Base-by-base conservation (phyloP, 2,113 vertebrate genomes). In the Mandrillus leucophaeus region DNA sequence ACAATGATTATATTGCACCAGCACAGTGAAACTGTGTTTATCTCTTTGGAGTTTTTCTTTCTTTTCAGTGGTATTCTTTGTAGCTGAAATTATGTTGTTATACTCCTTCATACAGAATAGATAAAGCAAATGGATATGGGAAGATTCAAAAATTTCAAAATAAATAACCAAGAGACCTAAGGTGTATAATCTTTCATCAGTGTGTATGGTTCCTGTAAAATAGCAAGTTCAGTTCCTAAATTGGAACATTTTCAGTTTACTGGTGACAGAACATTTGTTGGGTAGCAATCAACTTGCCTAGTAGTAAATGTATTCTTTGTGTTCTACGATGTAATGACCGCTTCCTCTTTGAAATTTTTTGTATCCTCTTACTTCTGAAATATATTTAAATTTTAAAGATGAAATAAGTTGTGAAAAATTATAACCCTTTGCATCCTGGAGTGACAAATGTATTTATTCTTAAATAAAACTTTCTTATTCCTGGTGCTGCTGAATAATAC, bases 381-480 rank as follows among this genome's bases (percentile, higher is more conserved):
- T 18, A 88, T 35, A 86, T 87, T 85, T 82, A 55, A 73, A 86
- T 45, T 52, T 93, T 79, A 16, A 22, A 97, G 11, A 32, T 75
- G 11, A 91, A 93, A 90, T 93, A 57, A 79, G 22, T 90, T 92
- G 68, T 81, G n/a, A 87, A 95, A 43, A 70, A 14, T 81, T 61
- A 64, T n/a, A 85, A 4, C 4, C 8, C 1, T 96, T 96, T 75
- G 16, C 7, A 52, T 3, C 8, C 14, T 87, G 79, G 38, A 93
- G 38, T 92, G 25, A 88, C 27, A 32, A 73, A 76, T 76, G 0
- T n/a, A 13, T 57, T 92, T 7, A 80, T 89, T 92, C 40, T 83
- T 91, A 93, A 78, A 35, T 78, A 90, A 82, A 84, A 88, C 3
- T 73, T 18, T 75, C 40, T 93, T 87, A 45, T 64, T 43, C 4